These are phyloP conservation scores for Hippocampus zosterae DNA, from an alignment of 2,113 vertebrate genomes.

Conservation along the genomic window DNA sequence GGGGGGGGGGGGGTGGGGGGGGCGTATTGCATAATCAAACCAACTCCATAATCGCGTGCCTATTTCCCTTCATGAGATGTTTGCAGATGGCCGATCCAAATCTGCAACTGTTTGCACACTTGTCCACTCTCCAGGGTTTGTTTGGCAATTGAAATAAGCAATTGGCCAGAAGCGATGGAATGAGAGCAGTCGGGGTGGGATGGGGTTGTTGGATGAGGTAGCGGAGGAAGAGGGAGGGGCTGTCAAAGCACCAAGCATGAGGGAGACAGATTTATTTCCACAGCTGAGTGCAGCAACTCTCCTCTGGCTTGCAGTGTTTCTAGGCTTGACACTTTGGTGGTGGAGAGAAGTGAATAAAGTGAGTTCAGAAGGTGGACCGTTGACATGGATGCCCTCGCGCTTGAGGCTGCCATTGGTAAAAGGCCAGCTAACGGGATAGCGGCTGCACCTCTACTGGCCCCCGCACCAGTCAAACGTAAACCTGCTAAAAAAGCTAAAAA, in stretches of 20 bases:
- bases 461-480: constrained; percentile 65
- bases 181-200: constrained; percentile 28
- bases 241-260: constrained; percentile 11
- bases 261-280: constrained; percentile 66
- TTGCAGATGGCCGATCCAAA: constrained; percentile 32
- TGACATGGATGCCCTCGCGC: constrained; percentile 74
- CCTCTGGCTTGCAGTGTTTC: constrained; percentile 30
- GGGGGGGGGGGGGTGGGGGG: constrained; percentile 14
- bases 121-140: constrained; percentile 29
- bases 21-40: constrained; percentile 26
- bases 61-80: constrained; percentile 24
- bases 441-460: not conserved
- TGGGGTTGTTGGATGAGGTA: constrained; percentile 35
- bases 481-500: constrained; percentile 81
- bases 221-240: constrained; percentile 36
- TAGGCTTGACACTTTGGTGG: constrained; percentile 26
- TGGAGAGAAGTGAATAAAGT: constrained; percentile 24
- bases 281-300: constrained; percentile 61
- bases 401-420: constrained; percentile 71
- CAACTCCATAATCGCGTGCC: constrained; percentile 5
- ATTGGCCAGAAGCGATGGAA: constrained; percentile 49
- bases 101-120: constrained; percentile 34
- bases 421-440: constrained; percentile 34
- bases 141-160: constrained; percentile 61
- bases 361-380: constrained; percentile 40